Percentiles rank a stretch among this genome's conserved stretches.
Evolutionary conservation across 1,140 invertebrate species (phyloP).

Genomic region (Cyphomyrmex costatus): DNA sequence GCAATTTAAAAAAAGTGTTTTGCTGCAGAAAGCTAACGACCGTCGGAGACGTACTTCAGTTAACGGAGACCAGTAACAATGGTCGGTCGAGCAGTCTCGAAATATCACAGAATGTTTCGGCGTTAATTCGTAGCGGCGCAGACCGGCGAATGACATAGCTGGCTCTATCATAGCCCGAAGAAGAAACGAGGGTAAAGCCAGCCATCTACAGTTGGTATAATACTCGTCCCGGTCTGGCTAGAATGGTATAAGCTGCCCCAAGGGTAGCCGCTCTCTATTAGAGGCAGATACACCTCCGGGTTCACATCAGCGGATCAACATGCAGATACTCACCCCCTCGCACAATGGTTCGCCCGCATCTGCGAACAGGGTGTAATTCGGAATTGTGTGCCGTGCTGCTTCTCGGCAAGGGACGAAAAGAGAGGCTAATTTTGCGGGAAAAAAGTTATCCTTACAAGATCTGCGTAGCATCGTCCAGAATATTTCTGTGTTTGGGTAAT

Average conservation of each 20-base stretch:
- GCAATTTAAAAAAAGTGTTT: constrained; percentile 22
- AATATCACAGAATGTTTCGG: constrained; percentile 70
- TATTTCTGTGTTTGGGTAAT: constrained; percentile 24
- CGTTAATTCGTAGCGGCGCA: constrained; percentile 71
- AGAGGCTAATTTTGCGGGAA: constrained; percentile 22
- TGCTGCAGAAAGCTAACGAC: constrained; percentile 34
- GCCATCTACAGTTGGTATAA: constrained; percentile 57
- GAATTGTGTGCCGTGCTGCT: constrained; percentile 33
- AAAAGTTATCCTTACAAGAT: constrained; percentile 52
- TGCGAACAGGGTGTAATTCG: constrained; percentile 10
- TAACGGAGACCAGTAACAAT: constrained; percentile 51
- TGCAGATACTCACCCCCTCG: constrained; percentile 24
- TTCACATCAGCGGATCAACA: constrained; percentile 72
- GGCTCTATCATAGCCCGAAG: constrained; percentile 58
- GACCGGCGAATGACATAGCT: constrained; percentile 54
- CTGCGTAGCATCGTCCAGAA: constrained; percentile 4
- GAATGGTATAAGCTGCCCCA: constrained; percentile 71
- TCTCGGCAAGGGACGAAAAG: not conserved
- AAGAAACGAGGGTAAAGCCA: constrained; percentile 63
- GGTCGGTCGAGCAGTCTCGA: constrained; percentile 34
- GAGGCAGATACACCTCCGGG: constrained; percentile 39
- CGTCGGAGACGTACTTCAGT: constrained; percentile 27
- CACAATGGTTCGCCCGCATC: constrained; percentile 29
- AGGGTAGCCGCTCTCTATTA: constrained; percentile 72
- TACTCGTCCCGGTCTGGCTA: constrained; percentile 35